Evolutionary conservation across 2,888 invertebrate genomes (phyloP), one percentile per base, ranked within the genome.

Genomic region (Chesias legatella): DNA sequence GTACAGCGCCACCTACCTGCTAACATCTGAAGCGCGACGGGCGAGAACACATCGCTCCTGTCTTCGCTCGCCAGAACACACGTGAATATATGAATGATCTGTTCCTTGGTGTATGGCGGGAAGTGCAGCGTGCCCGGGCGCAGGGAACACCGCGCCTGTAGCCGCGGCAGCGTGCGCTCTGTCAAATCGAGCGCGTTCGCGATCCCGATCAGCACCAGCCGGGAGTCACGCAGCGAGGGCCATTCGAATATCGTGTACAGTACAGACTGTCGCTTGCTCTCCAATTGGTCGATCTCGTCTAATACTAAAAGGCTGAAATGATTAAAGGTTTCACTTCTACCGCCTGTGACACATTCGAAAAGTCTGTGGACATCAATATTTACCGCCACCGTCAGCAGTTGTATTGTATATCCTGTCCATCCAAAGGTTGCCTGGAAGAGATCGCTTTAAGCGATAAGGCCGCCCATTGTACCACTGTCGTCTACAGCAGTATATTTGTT

Each of bases 181-280:
- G 98, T 98, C 47, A 99, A 88, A 85, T 99, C 98, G 39, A 99
- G 88, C 1, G 98, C 95, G 79, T 99, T 99, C 7, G 99, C 98
- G 51, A 99, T 94, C 26, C 98, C 98, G 20, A 98, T 90, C 6
- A 99, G 85, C 28, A 98, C 90, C 0, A 98, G 69, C 24, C 91
- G 91, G 0, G 94, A 93, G 10, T 90, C 79, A 0, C 82, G 70
- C 36, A 91, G 72, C 0, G 94, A 90, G 0, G 98, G 96, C 98
- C 97, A 98, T 69, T 97, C 96, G 73, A 99, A 98, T 57, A 98
- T 92, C 1, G 94, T 94, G 78, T 98, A 98, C 4, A 99, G 85
- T 1, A 98, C 94, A 0, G 95, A 92, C 63, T 98, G 97, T 21
- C 91, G 91, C 59, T 92, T 93, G 51, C 93, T 94, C 62, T 94